Evolutionary conservation across 2,113 vertebrate genomes (phyloP).

Genomic region (Rafetus swinhoei): DNA sequence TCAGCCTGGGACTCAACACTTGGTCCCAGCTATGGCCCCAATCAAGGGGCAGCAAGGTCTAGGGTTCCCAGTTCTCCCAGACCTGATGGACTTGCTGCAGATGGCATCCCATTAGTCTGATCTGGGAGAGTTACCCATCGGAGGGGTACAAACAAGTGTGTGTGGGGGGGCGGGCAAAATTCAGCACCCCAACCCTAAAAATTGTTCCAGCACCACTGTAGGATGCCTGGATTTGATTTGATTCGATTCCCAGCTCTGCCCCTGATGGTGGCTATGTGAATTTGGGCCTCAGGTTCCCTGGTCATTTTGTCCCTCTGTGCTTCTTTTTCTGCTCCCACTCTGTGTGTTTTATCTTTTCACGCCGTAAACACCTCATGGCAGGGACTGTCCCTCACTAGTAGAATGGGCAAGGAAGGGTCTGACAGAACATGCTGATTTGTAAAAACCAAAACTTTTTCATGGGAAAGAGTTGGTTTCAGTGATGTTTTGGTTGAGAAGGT

Average conservation of each 20-base stretch:
- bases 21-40: too few species aligned
- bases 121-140: too few species aligned
- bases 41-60: too few species aligned
- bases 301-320: not conserved
- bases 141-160: too few species aligned
- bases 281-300: not conserved
- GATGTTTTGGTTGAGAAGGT: not conserved
- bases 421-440: not conserved
- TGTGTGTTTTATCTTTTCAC: not conserved
- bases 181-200: too few species aligned
- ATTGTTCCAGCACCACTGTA: too few species aligned
- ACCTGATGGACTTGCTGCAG: too few species aligned
- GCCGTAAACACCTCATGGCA: not conserved
- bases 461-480: not conserved
- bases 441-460: not conserved
- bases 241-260: not conserved
- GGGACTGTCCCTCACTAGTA: not conserved
- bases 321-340: not conserved
- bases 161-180: too few species aligned
- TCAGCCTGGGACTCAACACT: too few species aligned
- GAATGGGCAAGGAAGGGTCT: not conserved
- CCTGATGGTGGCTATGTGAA: not conserved
- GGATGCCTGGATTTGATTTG: too few species aligned
- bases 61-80: too few species aligned
- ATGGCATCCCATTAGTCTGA: too few species aligned